A percentile compares a stretch with the other conserved stretches of the same genome.
Evolutionary conservation across 2,888 invertebrate genomes (phyloP).

Genomic region (Strigamia crassipes): DNA sequence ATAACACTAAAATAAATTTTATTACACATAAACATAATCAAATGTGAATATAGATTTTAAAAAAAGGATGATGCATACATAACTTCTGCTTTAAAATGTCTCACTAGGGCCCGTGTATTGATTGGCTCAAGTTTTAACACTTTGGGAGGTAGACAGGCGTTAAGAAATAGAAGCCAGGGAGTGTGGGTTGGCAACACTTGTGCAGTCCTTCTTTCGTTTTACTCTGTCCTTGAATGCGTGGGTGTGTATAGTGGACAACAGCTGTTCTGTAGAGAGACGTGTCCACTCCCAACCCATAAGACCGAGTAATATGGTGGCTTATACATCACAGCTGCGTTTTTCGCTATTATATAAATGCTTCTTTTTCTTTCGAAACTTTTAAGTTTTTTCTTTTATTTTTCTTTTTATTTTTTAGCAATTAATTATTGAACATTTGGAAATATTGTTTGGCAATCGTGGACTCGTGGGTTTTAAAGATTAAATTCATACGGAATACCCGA

Average conservation of each 20-base stretch:
- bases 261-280: constrained; percentile 3
- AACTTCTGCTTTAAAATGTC: neutral
- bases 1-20: no score
- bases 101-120: neutral
- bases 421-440: no score
- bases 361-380: neutral
- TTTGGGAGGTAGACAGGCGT: constrained; percentile 10
- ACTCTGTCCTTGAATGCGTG: constrained; percentile 10
- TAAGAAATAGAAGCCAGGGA: neutral
- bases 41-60: no score
- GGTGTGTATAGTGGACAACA: constrained; percentile 10
- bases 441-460: no score
- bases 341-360: neutral
- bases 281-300: neutral
- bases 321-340: constrained; percentile 4
- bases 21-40: no score
- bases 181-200: neutral
- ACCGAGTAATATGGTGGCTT: neutral
- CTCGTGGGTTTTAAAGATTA: no score
- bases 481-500: no score
- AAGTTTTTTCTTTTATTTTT: no score
- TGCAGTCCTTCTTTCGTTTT: constrained; percentile 10
- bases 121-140: constrained; percentile 1
- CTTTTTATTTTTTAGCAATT: no score
- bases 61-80: no score